Evolutionary conservation across 2,888 invertebrate genomes (phyloP), one percentile per base, ranked within the genome.

Genomic region (Cordilura impudica): DNA sequence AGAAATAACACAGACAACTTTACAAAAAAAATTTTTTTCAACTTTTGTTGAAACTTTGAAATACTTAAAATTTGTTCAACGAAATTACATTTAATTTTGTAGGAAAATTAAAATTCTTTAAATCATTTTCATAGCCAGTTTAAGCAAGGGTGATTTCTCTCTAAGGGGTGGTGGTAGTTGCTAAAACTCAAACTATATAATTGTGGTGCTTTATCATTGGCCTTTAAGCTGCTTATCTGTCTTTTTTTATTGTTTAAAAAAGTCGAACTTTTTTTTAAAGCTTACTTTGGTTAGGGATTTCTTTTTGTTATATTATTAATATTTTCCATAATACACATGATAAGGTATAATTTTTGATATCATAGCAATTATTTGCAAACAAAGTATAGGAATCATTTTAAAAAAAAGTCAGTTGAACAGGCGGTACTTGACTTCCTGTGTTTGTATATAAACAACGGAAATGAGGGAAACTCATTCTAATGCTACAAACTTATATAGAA

Each of bases 381-480:
- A 76, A 56, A 56, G 56, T 70, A 61, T 76, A 39, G 31, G 29
- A 63, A 63, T 39, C 35, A 39, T 39, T 26, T 26, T 29, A 70
- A 51, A 19, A 60, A 66, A 78, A 79, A 75, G 70, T 71, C 75
- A 66, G 66, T 79, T 75, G 56, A 71, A 71, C 60, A 71, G 79
- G 79, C 75, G 79, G 75, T 75, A 75, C 75, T 79, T 75, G 70
- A 71, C 75, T 79, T 79, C 79, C 79, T 71, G 71, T 56, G 66
- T 67, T 66, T 70, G 51, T 61, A 75, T 60, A 67, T 61, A 75
- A 79, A 75, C 75, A 79, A 70, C 79, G 79, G 79, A 79, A 79
- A 79, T 75, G 71, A 79, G 75, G 71, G 71, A 79, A 79, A 79
- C n/a, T n/a, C n/a, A n/a, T 75, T 79, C 75, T 75, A 75, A 75